Percentiles rank a stretch among this genome's conserved stretches.
phyloP scores from a whole-genome alignment of 2,797 vertebrate species.

The Orestias chungarensis region DNA sequence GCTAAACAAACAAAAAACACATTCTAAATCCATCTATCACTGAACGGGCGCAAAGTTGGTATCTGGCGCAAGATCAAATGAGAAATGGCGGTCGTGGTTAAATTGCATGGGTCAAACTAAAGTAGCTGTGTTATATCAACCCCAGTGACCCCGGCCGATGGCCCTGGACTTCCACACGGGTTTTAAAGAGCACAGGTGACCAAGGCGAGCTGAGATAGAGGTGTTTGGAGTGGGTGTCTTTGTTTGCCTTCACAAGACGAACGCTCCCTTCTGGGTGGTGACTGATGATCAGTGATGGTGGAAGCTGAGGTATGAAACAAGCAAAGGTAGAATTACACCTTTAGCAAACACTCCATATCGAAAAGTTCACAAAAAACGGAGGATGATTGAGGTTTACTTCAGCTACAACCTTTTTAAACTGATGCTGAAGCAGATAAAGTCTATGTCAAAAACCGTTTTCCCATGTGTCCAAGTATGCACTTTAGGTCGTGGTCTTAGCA shows the following conservation, averaged over 20 bases:
- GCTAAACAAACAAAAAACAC: constrained; percentile 10
- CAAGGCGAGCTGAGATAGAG: constrained; percentile 32
- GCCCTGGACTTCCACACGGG: constrained; percentile 38
- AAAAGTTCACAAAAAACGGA: constrained; percentile 51
- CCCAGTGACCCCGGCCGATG: constrained; percentile 71
- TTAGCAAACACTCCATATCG: constrained; percentile 70
- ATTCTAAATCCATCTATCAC: constrained; percentile 37
- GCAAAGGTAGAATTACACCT: constrained; percentile 72
- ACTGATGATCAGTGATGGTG: constrained; percentile 72
- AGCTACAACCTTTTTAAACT: constrained; percentile 24
- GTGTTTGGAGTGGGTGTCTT: constrained; percentile 68
- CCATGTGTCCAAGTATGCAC: constrained; percentile 35
- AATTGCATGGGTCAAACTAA: constrained; percentile 67
- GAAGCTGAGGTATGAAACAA: constrained; percentile 55
- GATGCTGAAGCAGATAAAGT: constrained; percentile 9
- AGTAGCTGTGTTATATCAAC: constrained; percentile 78
- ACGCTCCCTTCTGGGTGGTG: constrained; percentile 56
- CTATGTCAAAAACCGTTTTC: constrained; percentile 18
- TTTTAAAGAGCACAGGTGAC: constrained; percentile 42
- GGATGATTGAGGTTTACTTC: constrained; percentile 32
- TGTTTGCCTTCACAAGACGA: constrained; percentile 75
- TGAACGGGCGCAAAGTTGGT: constrained; percentile 45
- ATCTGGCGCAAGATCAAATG: constrained; percentile 71
- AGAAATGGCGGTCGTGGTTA: constrained; percentile 64
- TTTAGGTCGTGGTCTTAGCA: constrained; percentile 22